Evolutionary conservation across 2,113 vertebrate genomes (phyloP).

Genomic region (Platysternon megacephalum): DNA sequence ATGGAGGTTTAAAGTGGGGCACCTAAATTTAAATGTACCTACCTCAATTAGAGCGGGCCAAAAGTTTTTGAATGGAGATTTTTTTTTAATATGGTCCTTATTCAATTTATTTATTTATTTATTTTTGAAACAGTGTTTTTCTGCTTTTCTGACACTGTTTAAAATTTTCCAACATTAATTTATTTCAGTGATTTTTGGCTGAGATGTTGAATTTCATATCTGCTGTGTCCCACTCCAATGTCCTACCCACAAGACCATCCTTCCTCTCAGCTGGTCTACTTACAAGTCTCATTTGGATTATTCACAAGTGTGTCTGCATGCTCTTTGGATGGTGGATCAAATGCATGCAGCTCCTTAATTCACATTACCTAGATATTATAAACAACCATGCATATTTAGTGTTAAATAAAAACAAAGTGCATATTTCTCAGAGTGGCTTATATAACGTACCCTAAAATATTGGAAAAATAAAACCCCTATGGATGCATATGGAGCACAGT

Average conservation of each 20-base stretch:
- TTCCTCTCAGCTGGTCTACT: accelerated
- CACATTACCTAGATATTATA: background rate
- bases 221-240: no score
- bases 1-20: background rate
- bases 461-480: background rate
- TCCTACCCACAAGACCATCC: no score
- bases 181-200: no score
- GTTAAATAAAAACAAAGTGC: background rate
- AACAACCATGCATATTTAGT: background rate
- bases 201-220: no score
- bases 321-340: background rate
- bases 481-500: background rate
- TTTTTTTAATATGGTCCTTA: background rate
- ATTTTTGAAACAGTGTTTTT: background rate
- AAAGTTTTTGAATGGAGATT: background rate
- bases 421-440: background rate
- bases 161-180: no score
- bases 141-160: no score
- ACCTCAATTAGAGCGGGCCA: background rate
- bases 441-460: background rate
- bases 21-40: background rate
- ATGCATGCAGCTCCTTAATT: background rate
- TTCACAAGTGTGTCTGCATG: background rate
- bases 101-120: background rate
- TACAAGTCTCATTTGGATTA: background rate